Base-by-base conservation (phyloP, 2,888 invertebrate genomes). In the Epistrophella euchroma region DNA sequence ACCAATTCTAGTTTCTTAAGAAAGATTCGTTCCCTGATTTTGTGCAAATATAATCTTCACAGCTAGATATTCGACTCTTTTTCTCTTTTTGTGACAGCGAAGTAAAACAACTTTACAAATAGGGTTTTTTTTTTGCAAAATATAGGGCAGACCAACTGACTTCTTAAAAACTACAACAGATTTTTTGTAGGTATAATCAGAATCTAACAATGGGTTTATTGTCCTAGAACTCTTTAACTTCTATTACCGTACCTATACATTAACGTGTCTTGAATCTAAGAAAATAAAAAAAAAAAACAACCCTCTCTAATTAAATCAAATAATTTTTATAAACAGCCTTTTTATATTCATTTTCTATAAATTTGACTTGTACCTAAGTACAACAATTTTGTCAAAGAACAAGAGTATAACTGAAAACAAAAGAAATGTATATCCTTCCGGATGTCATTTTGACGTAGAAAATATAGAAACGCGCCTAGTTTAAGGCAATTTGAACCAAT, bases 401-500 rank as follows among this genome's bases (percentile, higher is more conserved):
- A n/a, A 10, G 6, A 0, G 17, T 10, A 17, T n/a, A 17, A 13
- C 19, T 22, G 15, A 32, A 74, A 52, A 74, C 47, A 60, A 60
- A 35, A 37, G 32, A 60, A 47, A 81, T 64, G 37, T 71, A 76
- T 72, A 71, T 72, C 70, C 64, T 71, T 77, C 50, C 71, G 47
- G 45, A 70, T 62, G 77, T 62, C 62, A 70, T 58, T 58, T 70
- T 40, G 6, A 13, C 11, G 28, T 25, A 43, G 45, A 56, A 45
- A 15, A 17, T 56, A 17, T 56, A 35, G 17, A 73, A 50, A 37
- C 56, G 60, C 22, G 55, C 45, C 58, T 75, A 76, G 86, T 87
- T 52, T 22, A 52, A 52, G 68, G 68, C 68, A 86, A 88, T 88
- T 88, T 76, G 50, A 79, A 80, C 87, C 80, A 88, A 88, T 89